These are phyloP conservation scores for Odontophorus gujanensis DNA, from an alignment of 2,113 vertebrate species.

Conservation along the genomic window DNA sequence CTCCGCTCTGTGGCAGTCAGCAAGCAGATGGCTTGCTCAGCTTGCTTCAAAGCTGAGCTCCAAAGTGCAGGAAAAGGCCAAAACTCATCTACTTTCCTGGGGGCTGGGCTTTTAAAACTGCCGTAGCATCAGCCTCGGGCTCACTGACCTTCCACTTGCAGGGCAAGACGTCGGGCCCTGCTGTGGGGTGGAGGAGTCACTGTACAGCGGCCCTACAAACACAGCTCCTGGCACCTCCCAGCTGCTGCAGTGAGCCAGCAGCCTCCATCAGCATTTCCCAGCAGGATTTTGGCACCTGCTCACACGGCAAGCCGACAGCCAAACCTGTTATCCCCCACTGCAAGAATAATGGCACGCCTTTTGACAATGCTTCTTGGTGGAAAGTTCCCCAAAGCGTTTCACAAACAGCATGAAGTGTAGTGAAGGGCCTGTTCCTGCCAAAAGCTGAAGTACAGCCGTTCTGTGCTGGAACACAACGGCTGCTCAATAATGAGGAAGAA, in stretches of 20 bases:
- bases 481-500: constrained; percentile 56
- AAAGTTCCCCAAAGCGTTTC: constrained; percentile 65
- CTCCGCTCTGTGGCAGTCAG: background rate
- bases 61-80: background rate
- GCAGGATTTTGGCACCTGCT: constrained; percentile 65
- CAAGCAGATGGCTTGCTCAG: constrained; percentile 63
- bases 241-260: constrained; percentile 57
- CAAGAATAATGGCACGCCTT: constrained; percentile 48
- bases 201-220: background rate
- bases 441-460: constrained; percentile 55
- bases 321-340: constrained; percentile 56
- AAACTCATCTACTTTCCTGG: background rate
- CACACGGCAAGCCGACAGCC: constrained; percentile 19
- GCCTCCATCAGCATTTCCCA: constrained; percentile 54
- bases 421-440: constrained; percentile 45
- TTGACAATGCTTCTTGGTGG: constrained; percentile 53
- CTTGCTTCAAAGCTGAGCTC: constrained; percentile 28
- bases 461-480: constrained; percentile 55
- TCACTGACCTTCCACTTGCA: background rate
- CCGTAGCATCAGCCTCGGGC: background rate
- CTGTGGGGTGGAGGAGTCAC: background rate
- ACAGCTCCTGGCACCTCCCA: constrained; percentile 3
- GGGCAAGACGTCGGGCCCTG: background rate
- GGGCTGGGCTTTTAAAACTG: background rate
- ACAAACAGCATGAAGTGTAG: constrained; percentile 34